Evolutionary conservation across 2,888 invertebrate genomes (phyloP).

Genomic region (Drosophila quinaria): DNA sequence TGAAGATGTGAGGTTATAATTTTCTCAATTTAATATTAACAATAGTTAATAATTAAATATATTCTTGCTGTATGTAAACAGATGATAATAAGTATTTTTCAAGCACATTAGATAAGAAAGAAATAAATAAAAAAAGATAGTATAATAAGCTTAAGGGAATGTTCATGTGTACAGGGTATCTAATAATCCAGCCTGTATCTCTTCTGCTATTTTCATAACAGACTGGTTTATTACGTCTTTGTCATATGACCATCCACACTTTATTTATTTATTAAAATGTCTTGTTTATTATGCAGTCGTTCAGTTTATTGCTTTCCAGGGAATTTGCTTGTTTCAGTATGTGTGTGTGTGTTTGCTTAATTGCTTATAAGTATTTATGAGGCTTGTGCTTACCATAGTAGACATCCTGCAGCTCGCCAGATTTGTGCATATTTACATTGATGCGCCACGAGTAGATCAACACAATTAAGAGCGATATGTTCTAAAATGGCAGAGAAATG

Average conservation of each 20-base stretch:
- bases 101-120: not conserved
- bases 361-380: constrained; percentile 41
- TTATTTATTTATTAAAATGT: constrained; percentile 63
- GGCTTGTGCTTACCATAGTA: constrained; percentile 89
- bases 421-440: constrained; percentile 90
- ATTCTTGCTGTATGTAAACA: not conserved
- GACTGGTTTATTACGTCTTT: constrained; percentile 21
- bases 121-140: not conserved
- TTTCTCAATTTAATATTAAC: not conserved
- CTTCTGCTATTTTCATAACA: constrained; percentile 2
- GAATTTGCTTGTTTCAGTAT: constrained; percentile 16
- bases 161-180: not conserved
- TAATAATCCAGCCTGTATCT: not conserved
- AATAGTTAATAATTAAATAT: not conserved
- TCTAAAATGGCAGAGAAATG: constrained; percentile 87
- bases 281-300: constrained; percentile 47
- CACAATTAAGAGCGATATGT: constrained; percentile 91
- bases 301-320: constrained; percentile 36
- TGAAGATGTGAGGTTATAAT: too few relatives aligned
- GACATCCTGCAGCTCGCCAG: constrained; percentile 90
- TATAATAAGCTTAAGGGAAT: not conserved
- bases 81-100: not conserved
- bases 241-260: constrained; percentile 51
- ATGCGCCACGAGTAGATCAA: constrained; percentile 92
- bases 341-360: constrained; percentile 33